phyloP scores from a whole-genome alignment of 2,797 vertebrate species.

The Emydoidea blandingii region DNA sequence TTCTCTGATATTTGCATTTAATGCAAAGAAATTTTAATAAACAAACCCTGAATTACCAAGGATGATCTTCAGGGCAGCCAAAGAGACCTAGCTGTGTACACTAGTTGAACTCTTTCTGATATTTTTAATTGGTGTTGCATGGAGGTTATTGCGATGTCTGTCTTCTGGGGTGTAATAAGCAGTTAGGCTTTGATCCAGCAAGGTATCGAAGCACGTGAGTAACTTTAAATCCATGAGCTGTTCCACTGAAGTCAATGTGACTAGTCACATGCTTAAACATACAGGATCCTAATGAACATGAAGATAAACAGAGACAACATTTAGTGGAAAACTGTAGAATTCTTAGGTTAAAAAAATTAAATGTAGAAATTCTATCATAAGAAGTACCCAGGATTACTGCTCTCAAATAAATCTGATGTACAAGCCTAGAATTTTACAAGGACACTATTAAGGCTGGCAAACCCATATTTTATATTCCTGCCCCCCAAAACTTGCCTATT shows the following conservation, averaged over 20 bases:
- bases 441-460: neutral
- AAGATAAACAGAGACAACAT: neutral
- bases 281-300: neutral
- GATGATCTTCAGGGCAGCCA: conserved; percentile 15
- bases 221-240: neutral
- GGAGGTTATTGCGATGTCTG: conserved; percentile 8
- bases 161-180: neutral
- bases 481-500: neutral
- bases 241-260: neutral
- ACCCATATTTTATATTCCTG: neutral
- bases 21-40: conserved; percentile 64
- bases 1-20: conserved; percentile 59
- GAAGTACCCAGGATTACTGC: fast-evolving
- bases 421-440: neutral
- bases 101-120: too few relatives aligned
- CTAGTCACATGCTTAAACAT: neutral
- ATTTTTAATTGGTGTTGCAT: neutral
- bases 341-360: conserved; percentile 1
- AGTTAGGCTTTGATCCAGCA: neutral
- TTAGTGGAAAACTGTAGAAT: neutral
- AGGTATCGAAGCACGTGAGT: neutral
- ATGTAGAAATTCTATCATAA: conserved; percentile 3
- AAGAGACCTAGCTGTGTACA: neutral
- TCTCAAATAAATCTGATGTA: neutral
- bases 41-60: conserved; percentile 53